Base-by-base conservation (phyloP, 2,888 invertebrate genomes). In the Drosophila algonquin region DNA sequence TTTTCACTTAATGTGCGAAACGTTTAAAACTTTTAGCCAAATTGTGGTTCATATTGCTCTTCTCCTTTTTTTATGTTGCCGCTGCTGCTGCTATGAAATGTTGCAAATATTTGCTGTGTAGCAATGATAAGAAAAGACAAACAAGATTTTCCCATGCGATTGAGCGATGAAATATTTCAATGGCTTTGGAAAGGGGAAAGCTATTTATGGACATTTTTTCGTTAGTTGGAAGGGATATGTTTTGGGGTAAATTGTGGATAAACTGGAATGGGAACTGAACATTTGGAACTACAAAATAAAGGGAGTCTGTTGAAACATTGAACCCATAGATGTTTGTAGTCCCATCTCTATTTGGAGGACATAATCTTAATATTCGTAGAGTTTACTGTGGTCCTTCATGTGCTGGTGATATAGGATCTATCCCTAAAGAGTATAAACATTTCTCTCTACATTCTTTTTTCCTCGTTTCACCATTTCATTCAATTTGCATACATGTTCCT, bases 81-180 rank as follows among this genome's bases (percentile, higher is more conserved):
- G 14, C 40, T n/a, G 40, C 40, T 14, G 40, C 35, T 35, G 4
- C 12, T 5, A 14, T 35, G 35, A 2, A 10, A 35, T 35, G 53
- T 18, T 10, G n/a, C 12, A 32, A 57, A 61, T 61, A 58, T 62
- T 62, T 59, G 27, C 18, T 56, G 57, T 35, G 12, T 14, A 2
- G 57, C 47, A 30, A 61, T 61, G 24, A 58, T 58, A 59, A 35
- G 47, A 61, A 58, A 61, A 32, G 10, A 58, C n/a, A 58, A 61
- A 58, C 61, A 47, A 30, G 30, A 30, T 14, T 30, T 56, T 30
- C 12, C n/a, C 44, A 40, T 14, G n/a, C 40, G 40, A 40, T 40
- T 40, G 40, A 40, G 40, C n/a, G 40, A 7, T 7, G 40, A n/a
- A 40, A 40, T 40, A 40, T n/a, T 40, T 40, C 40, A 40, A 40